phyloP scores from a whole-genome alignment of 2,888 invertebrate species.

The Orgyia antiqua region DNA sequence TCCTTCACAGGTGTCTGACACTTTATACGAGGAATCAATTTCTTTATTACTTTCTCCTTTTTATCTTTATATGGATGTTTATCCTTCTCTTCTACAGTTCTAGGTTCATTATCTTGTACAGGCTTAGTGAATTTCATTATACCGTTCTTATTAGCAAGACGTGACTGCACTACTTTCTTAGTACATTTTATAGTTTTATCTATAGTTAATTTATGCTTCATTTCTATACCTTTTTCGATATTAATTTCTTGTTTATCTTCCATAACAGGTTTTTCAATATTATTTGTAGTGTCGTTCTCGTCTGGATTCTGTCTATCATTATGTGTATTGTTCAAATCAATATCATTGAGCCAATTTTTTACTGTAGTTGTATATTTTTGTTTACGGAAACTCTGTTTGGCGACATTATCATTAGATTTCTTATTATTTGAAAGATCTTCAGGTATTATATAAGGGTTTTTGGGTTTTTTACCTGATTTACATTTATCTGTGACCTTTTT shows the following conservation, averaged over 20 bases:
- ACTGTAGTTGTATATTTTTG: conserved; percentile 48
- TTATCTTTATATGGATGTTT: conserved; percentile 16
- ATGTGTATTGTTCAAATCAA: conserved; percentile 27
- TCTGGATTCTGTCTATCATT: too few species aligned
- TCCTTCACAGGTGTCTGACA: conserved; percentile 50
- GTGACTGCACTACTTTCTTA: conserved; percentile 50
- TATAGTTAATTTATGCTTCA: conserved; percentile 4
- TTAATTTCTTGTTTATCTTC: not conserved
- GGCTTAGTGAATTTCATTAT: conserved; percentile 60
- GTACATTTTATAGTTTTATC: conserved; percentile 14
- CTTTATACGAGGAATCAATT: conserved; percentile 51
- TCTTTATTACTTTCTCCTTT: conserved; percentile 39
- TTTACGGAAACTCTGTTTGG: too few species aligned
- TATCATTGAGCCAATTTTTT: conserved; percentile 50
- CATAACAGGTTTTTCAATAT: not conserved
- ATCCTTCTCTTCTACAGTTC: conserved; percentile 1
- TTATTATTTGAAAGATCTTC: not conserved
- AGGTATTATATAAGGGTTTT: not conserved
- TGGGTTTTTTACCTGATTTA: conserved; percentile 7
- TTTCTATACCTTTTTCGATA: conserved; percentile 1
- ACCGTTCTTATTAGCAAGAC: conserved; percentile 54
- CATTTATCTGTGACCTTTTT: conserved; percentile 3
- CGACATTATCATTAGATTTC: not conserved
- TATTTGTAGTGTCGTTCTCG: not conserved
- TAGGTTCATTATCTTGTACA: conserved; percentile 11